Base-by-base conservation (phyloP, 2,797 vertebrate species). In the Stomatorhinus walkeri region DNA sequence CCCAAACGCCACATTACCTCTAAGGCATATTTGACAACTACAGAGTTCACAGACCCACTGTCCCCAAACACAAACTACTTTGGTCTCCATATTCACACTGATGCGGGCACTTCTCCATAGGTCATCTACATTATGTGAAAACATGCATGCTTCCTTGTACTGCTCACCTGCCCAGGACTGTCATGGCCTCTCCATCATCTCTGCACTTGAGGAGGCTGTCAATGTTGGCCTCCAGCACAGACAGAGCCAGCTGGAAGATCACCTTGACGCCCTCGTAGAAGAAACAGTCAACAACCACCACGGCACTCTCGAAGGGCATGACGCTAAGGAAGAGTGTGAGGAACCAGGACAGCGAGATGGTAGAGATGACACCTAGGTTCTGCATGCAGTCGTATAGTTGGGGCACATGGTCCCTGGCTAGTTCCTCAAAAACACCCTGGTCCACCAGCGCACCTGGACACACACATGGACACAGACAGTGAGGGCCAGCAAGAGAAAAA, bases 261-360 rank as follows among this genome's bases (percentile, higher is more conserved):
- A 99, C 98, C 92, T 99, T 99, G 94, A 99, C 98, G 94, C 98
- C 98, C 93, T 99, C 98, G 87, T 97, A 99, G 95, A 99, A 99
- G 96, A 99, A 99, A 94, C 98, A 99, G 94, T 99, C 98, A 79
- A 99, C 98, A 83, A 99, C 98, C 90, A 99, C 98, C 89, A 99
- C 98, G 0, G 98, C 98, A 0, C 98, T 99, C 94, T 99, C 98
- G 68, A 99, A 99, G 0, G 98, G 98, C 98, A 99, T 98, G 91
- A 99, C 98, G 0, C 98, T 99, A 91, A 99, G 97, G 91, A 99
- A 99, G 22, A 99, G 96, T 0, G 98, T 99, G 94, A 99, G 98
- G 94, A 99, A 99, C 98, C 98, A 99, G 49, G 98, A 99, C 36
- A 99, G 95, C 0, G 98, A 99, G 91, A 99, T 99, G 89, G 98